Base-by-base conservation (phyloP, 2,113 vertebrate species). In the Misgurnus anguillicaudatus region DNA sequence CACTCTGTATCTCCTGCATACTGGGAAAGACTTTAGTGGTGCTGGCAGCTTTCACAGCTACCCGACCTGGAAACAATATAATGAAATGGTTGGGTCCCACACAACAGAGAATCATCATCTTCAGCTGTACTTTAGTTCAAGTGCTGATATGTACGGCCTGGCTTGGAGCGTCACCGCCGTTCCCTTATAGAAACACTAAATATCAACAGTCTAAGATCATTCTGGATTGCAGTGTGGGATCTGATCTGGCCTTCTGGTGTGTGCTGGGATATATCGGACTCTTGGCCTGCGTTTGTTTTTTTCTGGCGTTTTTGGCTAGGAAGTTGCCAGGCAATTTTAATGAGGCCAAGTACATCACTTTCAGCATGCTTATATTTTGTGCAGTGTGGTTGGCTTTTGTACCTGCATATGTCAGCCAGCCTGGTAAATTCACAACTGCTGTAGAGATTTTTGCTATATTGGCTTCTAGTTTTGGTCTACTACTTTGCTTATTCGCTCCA, bases 291-390 rank as follows among this genome's bases (percentile, higher is more conserved):
- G 39, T 86, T 48, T 86, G 87, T 39, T 88, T 86, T 75, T 17
- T 85, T 60, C 60, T 88, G 64, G 87, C 87, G 14, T 86, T 88
- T 55, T 24, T 88, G 14, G 85, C 87, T 0, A 74, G 87, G 6
- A 85, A 84, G 17, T 79, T 87, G 1, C 86, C 86, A 16, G 86
- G 81, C 10, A 86, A 84, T 60, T 87, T 86, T 68, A 87, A 87
- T 17, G 87, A 87, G 64, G 85, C 85, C 0, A 86, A 84, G 24
- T 86, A 71, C 42, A 86, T 86, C 64, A 86, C 85, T 19, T 87
- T 87, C 71, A 87, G 86, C 60, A 86, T 85, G 81, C 55, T 86
- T 58, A 87, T 85, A 42, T 85, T 87, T 61, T 87, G 85, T 78
- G 83, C 83, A 21, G 85, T 87, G 13, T 86, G 86, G 86, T 45